Conservation (phyloP, 2,113 vertebrate species). For the Pachypanchax playfairii region DNA sequence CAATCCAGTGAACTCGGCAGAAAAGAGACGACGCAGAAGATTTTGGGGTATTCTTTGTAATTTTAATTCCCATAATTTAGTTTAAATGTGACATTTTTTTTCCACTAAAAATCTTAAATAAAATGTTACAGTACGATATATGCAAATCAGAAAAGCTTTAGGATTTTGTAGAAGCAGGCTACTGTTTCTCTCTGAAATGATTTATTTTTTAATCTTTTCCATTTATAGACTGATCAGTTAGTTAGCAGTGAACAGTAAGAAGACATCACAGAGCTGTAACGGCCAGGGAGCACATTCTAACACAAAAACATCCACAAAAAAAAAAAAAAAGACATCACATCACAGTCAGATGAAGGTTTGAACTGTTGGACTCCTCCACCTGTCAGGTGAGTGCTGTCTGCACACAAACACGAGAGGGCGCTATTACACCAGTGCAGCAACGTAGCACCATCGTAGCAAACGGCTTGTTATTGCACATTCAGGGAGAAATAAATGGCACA, state of each 20-base stretch:
- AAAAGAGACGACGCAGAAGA: slow-evolving; percentile 40
- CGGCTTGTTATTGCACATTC: slow-evolving; percentile 60
- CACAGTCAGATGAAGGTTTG: slow-evolving; percentile 58
- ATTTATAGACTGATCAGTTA: slow-evolving; percentile 62
- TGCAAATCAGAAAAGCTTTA: slow-evolving; percentile 81
- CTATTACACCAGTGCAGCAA: slow-evolving; percentile 42
- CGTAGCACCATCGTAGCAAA: slow-evolving; percentile 40
- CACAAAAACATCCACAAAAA: slow-evolving; percentile 44
- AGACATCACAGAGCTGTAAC: slow-evolving; percentile 73
- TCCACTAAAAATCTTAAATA: slow-evolving; percentile 79
- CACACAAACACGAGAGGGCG: slow-evolving; percentile 38
- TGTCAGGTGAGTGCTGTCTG: slow-evolving; percentile 19
- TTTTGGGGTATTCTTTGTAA: slow-evolving; percentile 79
- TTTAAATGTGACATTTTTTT: slow-evolving; percentile 81
- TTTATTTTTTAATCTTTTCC: slow-evolving; percentile 24
- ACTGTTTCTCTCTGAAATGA: slow-evolving; percentile 55
- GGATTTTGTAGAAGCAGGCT: slow-evolving; percentile 72
- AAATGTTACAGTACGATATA: slow-evolving; percentile 83
- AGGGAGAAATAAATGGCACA: slow-evolving; percentile 62
- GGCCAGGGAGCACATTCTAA: slow-evolving; percentile 67
- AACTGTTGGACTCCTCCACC: slow-evolving; percentile 32
- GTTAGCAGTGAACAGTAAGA: slow-evolving; percentile 72
- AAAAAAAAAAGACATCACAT: slow-evolving; percentile 58
- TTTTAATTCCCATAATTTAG: slow-evolving; percentile 87
- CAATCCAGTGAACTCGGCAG: too few relatives aligned